Base-by-base conservation (phyloP, 2,113 vertebrate genomes). In the Perognathus longimembris region DNA sequence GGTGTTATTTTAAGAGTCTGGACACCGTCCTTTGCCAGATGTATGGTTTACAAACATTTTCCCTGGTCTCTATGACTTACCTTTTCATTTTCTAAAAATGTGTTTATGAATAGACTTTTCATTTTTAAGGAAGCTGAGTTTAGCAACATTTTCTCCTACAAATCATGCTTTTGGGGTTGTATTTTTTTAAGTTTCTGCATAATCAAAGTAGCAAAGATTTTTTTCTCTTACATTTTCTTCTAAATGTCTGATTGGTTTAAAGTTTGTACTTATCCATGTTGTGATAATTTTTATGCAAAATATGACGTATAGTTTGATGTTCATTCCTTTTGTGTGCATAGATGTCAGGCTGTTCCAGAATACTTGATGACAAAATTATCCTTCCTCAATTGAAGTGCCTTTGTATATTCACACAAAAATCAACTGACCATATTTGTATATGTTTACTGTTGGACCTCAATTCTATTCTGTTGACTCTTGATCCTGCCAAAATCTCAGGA, bases 41-140 rank as follows among this genome's bases (percentile, higher is more conserved):
- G 5, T 22, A 15, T 79, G 38, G 79, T 75, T 89, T 93, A 64
- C 34, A 71, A 42, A 59, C 77, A 85, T 59, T 82, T 89, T 92
- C 77, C 42, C 40, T 64, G 22, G 20, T 57, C 54, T 57, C 54
- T 79, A 6, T 77, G 67, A 57, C 36, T 32, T 34, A 59, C 30
- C 24, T 78, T 86, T 85, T 89, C 40, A 81, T 59, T 81, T 85
- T 50, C 57, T 38, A 85, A 83, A 28, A 81, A 18, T 45, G 5
- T 17, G 54, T 73, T 38, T 81, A 38, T 45, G 74, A 70, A 5
- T 1, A 17, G 3, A 1, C 24, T 86, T 42, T 93, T 88, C 30
- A 59, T 78, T 85, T n/a, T 28, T 83, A 30, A 61, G 78, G 17
- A 38, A 59, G 34, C 38, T 36, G 6, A 74, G 22, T 61, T 80